Percentiles rank a stretch among this genome's conserved stretches.
Conservation (phyloP, 2,113 vertebrate genomes). For the Burhinus oedicnemus region DNA sequence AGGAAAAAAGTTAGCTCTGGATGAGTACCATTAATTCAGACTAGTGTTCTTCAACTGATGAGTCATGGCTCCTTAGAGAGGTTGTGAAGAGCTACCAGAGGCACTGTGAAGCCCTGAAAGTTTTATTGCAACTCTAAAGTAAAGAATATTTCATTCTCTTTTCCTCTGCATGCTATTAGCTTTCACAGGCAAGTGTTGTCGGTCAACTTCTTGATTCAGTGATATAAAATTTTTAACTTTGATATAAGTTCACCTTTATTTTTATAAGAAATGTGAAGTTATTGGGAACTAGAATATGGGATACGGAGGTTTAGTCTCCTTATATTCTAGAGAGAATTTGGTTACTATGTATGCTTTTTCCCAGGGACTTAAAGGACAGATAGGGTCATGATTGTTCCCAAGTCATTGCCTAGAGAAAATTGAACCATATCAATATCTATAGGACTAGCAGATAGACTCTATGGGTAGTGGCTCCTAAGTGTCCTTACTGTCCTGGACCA, state of each 20-base stretch:
- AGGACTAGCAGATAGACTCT: neutral
- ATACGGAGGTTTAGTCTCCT: neutral
- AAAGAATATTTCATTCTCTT: neutral
- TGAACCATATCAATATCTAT: neutral
- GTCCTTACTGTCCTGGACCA: neutral
- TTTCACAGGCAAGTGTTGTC: neutral
- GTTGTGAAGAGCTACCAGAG: neutral
- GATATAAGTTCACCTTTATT: neutral
- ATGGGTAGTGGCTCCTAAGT: neutral
- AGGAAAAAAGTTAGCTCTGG: neutral
- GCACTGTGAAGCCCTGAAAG: neutral
- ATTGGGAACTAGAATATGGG: neutral
- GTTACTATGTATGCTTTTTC: neutral
- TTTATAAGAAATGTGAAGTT: neutral
- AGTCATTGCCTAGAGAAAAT: neutral
- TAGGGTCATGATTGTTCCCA: neutral
- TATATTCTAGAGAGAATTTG: neutral
- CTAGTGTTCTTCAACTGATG: neutral
- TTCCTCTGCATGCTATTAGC: neutral
- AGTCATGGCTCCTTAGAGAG: neutral
- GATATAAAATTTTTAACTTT: neutral
- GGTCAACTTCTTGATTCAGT: neutral
- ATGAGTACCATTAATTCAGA: neutral
- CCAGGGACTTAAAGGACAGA: neutral
- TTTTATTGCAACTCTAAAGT: conserved; percentile 3